Conservation (phyloP, 2,888 invertebrate genomes). For the Diarsia dahlii region DNA sequence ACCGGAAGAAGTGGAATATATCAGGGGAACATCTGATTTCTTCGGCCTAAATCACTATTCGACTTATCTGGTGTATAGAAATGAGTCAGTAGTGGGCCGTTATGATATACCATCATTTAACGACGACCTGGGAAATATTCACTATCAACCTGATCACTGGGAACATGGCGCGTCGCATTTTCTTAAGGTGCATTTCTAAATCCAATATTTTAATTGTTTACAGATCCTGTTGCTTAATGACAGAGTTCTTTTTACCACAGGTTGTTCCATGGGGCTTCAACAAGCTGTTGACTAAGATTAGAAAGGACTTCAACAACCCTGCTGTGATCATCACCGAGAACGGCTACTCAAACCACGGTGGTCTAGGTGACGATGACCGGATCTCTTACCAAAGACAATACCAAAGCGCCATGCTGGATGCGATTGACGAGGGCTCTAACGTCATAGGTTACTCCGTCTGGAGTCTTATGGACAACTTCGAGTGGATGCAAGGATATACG, state of each 20-base stretch:
- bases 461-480: conserved; percentile 91
- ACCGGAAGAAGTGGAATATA: conserved; percentile 90
- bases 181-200: conserved; percentile 43
- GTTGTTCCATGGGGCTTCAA: conserved; percentile 90
- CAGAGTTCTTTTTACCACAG: conserved; percentile 67
- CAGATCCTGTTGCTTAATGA: not conserved
- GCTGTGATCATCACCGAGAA: conserved; percentile 91
- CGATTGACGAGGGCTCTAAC: conserved; percentile 81
- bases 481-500: conserved; percentile 90
- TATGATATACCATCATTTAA: conserved; percentile 67
- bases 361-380: conserved; percentile 82
- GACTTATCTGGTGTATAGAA: conserved; percentile 81
- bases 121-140: conserved; percentile 68
- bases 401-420: conserved; percentile 80
- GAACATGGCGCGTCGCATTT: conserved; percentile 31
- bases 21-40: conserved; percentile 92
- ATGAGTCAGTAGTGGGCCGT: conserved; percentile 65
- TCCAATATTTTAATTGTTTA: not conserved
- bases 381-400: conserved; percentile 78
- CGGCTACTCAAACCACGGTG: conserved; percentile 77
- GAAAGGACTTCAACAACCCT: conserved; percentile 86
- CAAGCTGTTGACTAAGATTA: conserved; percentile 87
- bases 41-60: conserved; percentile 94
- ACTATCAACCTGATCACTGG: conserved; percentile 40
- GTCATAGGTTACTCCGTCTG: conserved; percentile 89